Percentiles rank a stretch among this genome's conserved stretches.
These are phyloP conservation scores for Dysmachus trigonus DNA, from an alignment of 2,888 invertebrate species.

Conservation along the genomic window DNA sequence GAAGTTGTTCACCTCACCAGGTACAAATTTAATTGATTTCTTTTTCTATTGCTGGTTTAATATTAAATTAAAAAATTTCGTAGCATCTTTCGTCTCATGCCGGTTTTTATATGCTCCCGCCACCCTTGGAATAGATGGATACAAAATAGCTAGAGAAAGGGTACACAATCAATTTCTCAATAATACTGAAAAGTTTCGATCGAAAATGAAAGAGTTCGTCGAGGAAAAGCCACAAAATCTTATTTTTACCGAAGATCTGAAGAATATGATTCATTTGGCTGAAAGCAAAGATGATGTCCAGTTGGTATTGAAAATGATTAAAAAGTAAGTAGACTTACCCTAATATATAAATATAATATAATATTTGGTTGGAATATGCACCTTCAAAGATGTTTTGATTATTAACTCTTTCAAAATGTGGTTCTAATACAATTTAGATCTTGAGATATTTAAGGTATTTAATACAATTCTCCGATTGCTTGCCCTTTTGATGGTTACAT, in stretches of 20 bases:
- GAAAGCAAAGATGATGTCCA: slow-evolving; percentile 72
- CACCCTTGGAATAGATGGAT: slow-evolving; percentile 71
- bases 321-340: slow-evolving; percentile 66
- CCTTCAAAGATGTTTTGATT: no score
- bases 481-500: no score
- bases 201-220: slow-evolving; percentile 75
- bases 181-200: slow-evolving; percentile 72
- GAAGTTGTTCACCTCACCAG: neutral
- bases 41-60: neutral
- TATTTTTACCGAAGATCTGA: slow-evolving; percentile 86
- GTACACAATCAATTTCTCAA: slow-evolving; percentile 70
- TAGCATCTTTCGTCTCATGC: neutral
- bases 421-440: no score
- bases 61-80: neutral
- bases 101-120: neutral
- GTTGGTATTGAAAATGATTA: slow-evolving; percentile 74
- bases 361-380: neutral
- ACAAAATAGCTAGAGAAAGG: slow-evolving; percentile 67
- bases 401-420: no score
- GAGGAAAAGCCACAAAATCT: slow-evolving; percentile 67
- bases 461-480: no score
- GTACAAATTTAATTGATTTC: neutral
- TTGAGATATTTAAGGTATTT: no score
- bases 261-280: slow-evolving; percentile 79
- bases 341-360: neutral